Base-by-base conservation (phyloP, 2,113 vertebrate species). In the Petromus typicus region DNA sequence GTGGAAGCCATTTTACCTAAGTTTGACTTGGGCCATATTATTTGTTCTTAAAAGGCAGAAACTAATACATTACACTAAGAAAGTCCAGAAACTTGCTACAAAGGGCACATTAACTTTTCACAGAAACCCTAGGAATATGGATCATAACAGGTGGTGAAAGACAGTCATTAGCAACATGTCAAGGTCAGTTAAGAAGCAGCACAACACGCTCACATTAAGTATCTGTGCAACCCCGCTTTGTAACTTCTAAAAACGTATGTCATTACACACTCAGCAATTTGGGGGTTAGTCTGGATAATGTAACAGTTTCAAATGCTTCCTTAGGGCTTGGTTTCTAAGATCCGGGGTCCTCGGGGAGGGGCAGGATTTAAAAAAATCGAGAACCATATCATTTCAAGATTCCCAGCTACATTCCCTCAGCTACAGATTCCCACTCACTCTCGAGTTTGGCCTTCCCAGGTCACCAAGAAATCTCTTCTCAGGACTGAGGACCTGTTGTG, bases 41-140 rank as follows among this genome's bases (percentile, higher is more conserved):
- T 64, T 71, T 71, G 43, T 13, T 83, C 81, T 66, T 69, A 78
- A 88, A 89, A 89, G 71, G 45, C 43, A 37, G 7, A 54, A 69
- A 63, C 27, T 30, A 34, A 67, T 16, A 25, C 7, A 40, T 2
- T n/a, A 22, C 32, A 56, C 0, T 5, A 86, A 66, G 14, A 11
- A 75, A 37, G 63, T 78, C 80, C 48, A n/a, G 48, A 17, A 27
- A 78, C 30, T 45, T 10, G 30, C 59, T 43, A 71, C 63, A 34
- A 48, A 59, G 85, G 1, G 23, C 16, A 59, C 30, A 18, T 7
- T 88, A 40, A 17, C 67, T 76, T 69, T 67, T 69, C 84, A 27
- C 22, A 14, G 56, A 3, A 43, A 23, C n/a, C 32, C 71, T 84
- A 0, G 5, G 63, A 17, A 81, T 7, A 30, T 40, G n/a, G 32